Evolutionary conservation across 30 jellyfish, hydroid and myxozoan species (phyloP), one percentile per base, ranked within the genome.

Genomic region (Rhopilema esculentum): DNA sequence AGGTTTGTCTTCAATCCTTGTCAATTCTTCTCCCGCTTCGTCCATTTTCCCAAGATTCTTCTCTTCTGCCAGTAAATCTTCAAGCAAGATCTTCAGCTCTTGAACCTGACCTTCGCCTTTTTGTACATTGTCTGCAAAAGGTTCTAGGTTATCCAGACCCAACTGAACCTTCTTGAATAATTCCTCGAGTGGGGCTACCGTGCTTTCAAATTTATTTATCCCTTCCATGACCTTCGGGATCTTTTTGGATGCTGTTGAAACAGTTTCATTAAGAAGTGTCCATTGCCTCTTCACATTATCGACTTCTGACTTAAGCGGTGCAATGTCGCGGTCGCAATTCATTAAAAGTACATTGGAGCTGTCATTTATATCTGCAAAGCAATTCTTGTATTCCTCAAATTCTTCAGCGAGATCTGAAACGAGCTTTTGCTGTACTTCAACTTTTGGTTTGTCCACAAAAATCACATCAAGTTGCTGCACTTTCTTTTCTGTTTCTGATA

Each of bases 1-100:
- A 7, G 99, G 98, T 72, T 95, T 89, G 65, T 87, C 90, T 33
- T 95, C 99, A 82, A 95, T 72, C 65, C 57, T 53, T 32, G 87
- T 77, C 21, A 95, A 85, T 22, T 74, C 97, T 40, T 91, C 97
- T 8, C 98, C 96, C 1, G 91, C 89, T 61, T 82, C 73, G 1
- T 79, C 83, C 29, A 95, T 72, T 27, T 80, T 96, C 17, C 63
- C 85, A 7, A 95, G 88, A 7, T 72, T 79, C 27, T 94, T 87
- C 76, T 90, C 90, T 18, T 83, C 77, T 0, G 40, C 84, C 26
- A 33, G 30, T 85, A 95, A 23, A 32, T 95, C 97, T 29, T 91
- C 95, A 62, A 86, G 76, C 75, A 95, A 75, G 18, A 77, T 63
- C 88, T 87, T 90, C 79, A 95, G 71, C 40, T 80, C 82, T 9